Percentiles rank a stretch among this genome's conserved stretches.
These are phyloP conservation scores for Lysandra bellargus DNA, from an alignment of 2,888 invertebrate species.

Conservation along the genomic window DNA sequence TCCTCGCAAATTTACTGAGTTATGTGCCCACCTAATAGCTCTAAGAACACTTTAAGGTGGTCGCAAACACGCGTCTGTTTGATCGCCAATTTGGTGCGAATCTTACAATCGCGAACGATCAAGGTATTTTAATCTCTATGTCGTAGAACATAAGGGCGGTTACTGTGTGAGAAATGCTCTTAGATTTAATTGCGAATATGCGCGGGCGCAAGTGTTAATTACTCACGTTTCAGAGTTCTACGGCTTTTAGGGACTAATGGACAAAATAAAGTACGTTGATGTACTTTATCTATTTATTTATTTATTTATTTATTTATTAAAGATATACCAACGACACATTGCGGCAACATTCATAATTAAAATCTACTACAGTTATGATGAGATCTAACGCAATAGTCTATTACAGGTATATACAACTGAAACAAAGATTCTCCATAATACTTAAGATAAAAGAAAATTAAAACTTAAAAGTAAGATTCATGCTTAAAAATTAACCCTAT, in stretches of 20 bases:
- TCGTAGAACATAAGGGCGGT: background rate
- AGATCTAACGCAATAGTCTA: no score
- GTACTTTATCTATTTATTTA: background rate
- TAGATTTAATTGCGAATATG: background rate
- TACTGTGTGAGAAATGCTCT: background rate
- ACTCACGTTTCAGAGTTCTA: background rate
- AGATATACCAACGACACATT: no score
- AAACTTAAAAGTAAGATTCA: no score
- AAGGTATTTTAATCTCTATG: background rate
- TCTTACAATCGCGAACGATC: conserved; percentile 40
- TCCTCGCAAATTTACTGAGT: conserved; percentile 35
- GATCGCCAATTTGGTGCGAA: conserved; percentile 67
- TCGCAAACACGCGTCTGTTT: conserved; percentile 74
- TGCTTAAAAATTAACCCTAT: no score
- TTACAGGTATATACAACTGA: no score
- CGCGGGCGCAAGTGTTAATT: background rate
- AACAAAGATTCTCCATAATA: no score
- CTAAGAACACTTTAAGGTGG: conserved; percentile 71
- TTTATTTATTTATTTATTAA: no score
- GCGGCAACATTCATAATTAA: no score
- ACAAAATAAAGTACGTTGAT: background rate
- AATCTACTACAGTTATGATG: no score
- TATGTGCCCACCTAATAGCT: conserved; percentile 49
- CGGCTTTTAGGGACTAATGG: conserved; percentile 5
- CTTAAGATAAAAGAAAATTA: no score